Evolutionary conservation across 2,888 invertebrate genomes (phyloP).

Genomic region (Tachina grossa): DNA sequence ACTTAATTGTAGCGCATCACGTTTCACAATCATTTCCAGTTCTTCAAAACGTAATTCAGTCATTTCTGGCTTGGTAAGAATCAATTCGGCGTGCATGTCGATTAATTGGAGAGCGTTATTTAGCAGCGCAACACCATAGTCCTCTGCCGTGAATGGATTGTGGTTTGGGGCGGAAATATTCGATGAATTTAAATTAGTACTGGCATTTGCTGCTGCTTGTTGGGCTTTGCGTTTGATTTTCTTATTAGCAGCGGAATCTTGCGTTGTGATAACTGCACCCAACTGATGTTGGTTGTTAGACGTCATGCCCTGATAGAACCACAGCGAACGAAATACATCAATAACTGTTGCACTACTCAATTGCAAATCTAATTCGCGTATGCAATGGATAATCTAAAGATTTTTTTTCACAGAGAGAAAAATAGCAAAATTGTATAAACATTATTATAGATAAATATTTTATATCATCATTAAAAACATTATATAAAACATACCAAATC

Average conservation of each 20-base stretch:
- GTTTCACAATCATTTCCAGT: slow-evolving; percentile 82
- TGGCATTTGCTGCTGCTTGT: slow-evolving; percentile 72
- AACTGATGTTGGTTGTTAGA: slow-evolving; percentile 78
- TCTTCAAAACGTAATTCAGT: slow-evolving; percentile 81
- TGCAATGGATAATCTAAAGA: slow-evolving; percentile 80
- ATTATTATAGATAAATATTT: neutral
- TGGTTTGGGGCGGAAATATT: slow-evolving; percentile 75
- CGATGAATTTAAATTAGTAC: slow-evolving; percentile 50
- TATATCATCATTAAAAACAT: slow-evolving; percentile 28
- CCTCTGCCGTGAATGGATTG: slow-evolving; percentile 82
- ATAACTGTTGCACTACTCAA: slow-evolving; percentile 81
- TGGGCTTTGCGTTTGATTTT: slow-evolving; percentile 72
- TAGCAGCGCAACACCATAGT: slow-evolving; percentile 81
- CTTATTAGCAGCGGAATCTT: slow-evolving; percentile 73
- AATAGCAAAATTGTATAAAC: neutral
- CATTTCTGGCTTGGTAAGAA: slow-evolving; percentile 80
- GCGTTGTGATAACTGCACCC: slow-evolving; percentile 77
- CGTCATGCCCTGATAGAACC: slow-evolving; percentile 82
- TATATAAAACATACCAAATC: slow-evolving; percentile 78
- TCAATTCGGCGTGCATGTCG: slow-evolving; percentile 82
- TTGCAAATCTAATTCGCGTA: slow-evolving; percentile 82
- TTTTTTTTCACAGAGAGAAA: neutral
- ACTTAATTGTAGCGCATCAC: slow-evolving; percentile 81
- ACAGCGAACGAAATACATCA: slow-evolving; percentile 81
- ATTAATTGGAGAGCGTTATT: slow-evolving; percentile 82